These are phyloP conservation scores for Philhelius pedissequus DNA, from an alignment of 2,888 invertebrate species.

Conservation along the genomic window DNA sequence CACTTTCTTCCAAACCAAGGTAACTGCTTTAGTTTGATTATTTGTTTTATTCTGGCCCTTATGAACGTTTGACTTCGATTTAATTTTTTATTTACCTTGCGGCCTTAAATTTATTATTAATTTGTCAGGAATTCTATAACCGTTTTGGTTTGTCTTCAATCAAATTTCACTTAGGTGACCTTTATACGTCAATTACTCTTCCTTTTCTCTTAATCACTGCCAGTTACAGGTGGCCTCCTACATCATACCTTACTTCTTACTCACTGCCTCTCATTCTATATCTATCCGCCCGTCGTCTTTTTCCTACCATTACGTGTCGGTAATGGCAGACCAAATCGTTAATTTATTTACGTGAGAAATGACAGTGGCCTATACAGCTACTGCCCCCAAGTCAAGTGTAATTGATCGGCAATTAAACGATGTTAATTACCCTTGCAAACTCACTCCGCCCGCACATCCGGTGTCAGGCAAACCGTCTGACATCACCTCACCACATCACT, in stretches of 20 bases:
- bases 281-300: neutral
- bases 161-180: neutral
- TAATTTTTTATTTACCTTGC: neutral
- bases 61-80: neutral
- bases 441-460: neutral
- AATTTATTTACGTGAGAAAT: constrained; percentile 51
- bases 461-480: neutral
- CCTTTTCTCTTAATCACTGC: constrained; percentile 14
- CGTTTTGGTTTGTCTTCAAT: neutral
- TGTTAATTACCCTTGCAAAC: constrained; percentile 44
- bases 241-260: too few relatives aligned
- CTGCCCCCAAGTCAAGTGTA: constrained; percentile 19
- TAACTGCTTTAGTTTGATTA: too few relatives aligned
- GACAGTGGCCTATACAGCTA: constrained; percentile 17
- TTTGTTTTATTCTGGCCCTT: too few relatives aligned
- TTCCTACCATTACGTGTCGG: neutral
- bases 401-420: constrained; percentile 63
- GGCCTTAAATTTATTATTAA: neutral
- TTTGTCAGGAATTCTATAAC: neutral
- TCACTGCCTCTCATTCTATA: neutral
- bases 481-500: neutral
- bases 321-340: constrained; percentile 7
- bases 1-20: too few relatives aligned
- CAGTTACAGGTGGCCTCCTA: constrained; percentile 12
- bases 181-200: constrained; percentile 37